Base-by-base conservation (phyloP, 2,888 invertebrate species). In the Proisotoma minuta region DNA sequence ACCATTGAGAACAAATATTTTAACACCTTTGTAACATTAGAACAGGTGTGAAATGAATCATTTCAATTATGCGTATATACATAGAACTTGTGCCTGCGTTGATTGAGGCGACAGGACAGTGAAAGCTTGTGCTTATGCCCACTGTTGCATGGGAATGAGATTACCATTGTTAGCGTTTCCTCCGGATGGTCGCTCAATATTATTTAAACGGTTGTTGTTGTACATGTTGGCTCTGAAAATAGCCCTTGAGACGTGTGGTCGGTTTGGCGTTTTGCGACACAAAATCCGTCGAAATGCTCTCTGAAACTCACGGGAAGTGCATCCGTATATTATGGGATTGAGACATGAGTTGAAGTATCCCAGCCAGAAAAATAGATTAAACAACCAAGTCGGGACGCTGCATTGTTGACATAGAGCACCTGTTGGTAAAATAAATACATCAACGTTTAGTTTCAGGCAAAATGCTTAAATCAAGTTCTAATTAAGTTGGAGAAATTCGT, bases 301-400 rank as follows among this genome's bases (percentile, higher is more conserved):
- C 62, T 81, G 79, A 74, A 82, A 80, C 69, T 82, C 82, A 40
- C 79, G 76, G 59, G 81, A 75, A 75, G 83, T 73, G 20, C 60
- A 63, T 3, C 85, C 85, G 77, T 86, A 86, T 65, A 86, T 85
- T 52, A 86, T 79, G 0, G 86, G 86, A 75, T 86, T 85, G 65
- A 86, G 80, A 18, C 84, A 83, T 0, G 84, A 85, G 80, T 86
- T 87, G 71, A 81, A 81, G 77, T 86, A 87, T 0, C 86, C 86
- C 1, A 86, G 79, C 86, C 86, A 86, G 60, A 86, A 85, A 74
- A 84, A 83, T 76, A 84, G 80, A 67, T 81, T 81, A 79, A 85
- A 85, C 0, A 83, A 75, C 0, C 78, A 74, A 5, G 76, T 76
- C 48, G 82, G 81, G 23, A 79, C 76, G 1, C 82, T 80, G 74